A percentile compares a stretch with the other conserved stretches of the same genome.
These are phyloP conservation scores for Actinemys pallida DNA, from an alignment of 2,113 vertebrate genomes.

Conservation along the genomic window DNA sequence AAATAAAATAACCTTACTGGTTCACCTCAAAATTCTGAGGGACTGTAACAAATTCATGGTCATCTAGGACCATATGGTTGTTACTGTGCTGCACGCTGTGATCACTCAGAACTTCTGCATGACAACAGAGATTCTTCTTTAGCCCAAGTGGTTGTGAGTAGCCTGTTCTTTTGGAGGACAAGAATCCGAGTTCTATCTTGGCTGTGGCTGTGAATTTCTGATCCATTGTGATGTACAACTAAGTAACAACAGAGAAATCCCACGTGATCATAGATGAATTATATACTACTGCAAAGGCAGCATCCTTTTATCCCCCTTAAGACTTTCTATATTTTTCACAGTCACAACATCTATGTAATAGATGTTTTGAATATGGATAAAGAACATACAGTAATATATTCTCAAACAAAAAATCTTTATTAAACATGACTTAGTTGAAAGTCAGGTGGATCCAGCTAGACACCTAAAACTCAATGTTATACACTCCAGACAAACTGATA, in stretches of 20 bases:
- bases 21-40: neutral
- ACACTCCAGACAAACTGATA: conserved; percentile 61
- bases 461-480: conserved; percentile 39
- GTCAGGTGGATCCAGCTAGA: conserved; percentile 7
- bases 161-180: neutral
- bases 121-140: neutral
- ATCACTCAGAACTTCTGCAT: neutral
- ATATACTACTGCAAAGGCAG: neutral
- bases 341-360: conserved; percentile 13
- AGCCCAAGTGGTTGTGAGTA: neutral
- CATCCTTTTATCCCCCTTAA: neutral
- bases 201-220: neutral
- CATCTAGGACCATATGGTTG: neutral
- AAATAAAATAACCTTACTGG: neutral
- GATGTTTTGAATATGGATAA: conserved; percentile 15
- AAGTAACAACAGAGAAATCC: neutral
- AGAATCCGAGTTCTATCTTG: neutral
- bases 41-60: neutral
- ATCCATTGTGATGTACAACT: neutral
- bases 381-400: neutral
- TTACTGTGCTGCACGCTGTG: neutral
- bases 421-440: conserved; percentile 27
- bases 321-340: neutral
- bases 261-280: neutral
- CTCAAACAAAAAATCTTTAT: neutral